Conservation (phyloP, 2,113 vertebrate genomes). For the Cyanoderma ruficeps region DNA sequence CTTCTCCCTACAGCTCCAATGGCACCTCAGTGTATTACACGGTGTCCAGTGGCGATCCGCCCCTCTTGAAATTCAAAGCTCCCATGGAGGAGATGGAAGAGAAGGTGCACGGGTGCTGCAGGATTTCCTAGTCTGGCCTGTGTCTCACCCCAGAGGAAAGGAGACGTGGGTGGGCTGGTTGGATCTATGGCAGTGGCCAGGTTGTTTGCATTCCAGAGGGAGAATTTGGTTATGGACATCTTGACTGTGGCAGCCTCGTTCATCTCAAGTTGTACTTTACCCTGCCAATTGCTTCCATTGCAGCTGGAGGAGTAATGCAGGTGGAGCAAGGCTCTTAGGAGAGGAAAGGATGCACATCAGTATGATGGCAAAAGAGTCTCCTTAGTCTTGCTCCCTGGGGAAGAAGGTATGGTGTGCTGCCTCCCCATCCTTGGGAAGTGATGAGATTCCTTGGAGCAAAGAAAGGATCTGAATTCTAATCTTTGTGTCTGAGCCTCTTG, state of each 20-base stretch:
- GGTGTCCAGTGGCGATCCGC: conserved; percentile 91
- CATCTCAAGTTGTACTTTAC: conserved; percentile 10
- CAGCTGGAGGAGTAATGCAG: not conserved
- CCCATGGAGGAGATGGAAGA: conserved; percentile 89
- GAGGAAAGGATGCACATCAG: not conserved
- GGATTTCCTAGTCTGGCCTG: conserved; percentile 81
- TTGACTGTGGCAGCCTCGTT: not conserved
- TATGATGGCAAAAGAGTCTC: not conserved
- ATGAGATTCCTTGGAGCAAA: conserved; percentile 6
- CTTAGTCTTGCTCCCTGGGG: not conserved
- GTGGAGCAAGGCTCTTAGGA: not conserved
- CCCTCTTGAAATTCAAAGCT: conserved; percentile 92
- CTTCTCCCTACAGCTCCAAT: conserved; percentile 89
- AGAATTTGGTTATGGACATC: conserved; percentile 3
- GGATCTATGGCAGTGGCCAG: not conserved
- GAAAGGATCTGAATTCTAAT: conserved; percentile 1
- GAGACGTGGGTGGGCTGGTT: not conserved
- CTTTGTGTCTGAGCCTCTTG: conserved; percentile 18
- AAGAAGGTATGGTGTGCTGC: not conserved
- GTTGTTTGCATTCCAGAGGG: conserved; percentile 27
- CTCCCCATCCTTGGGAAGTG: not conserved
- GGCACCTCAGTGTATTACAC: conserved; percentile 91
- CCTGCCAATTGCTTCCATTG: conserved; percentile 13
- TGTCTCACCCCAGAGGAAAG: not conserved
- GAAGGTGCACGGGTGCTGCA: conserved; percentile 88